These are phyloP conservation scores for Abrostola tripartita DNA, from an alignment of 2,888 invertebrate genomes.

Conservation along the genomic window DNA sequence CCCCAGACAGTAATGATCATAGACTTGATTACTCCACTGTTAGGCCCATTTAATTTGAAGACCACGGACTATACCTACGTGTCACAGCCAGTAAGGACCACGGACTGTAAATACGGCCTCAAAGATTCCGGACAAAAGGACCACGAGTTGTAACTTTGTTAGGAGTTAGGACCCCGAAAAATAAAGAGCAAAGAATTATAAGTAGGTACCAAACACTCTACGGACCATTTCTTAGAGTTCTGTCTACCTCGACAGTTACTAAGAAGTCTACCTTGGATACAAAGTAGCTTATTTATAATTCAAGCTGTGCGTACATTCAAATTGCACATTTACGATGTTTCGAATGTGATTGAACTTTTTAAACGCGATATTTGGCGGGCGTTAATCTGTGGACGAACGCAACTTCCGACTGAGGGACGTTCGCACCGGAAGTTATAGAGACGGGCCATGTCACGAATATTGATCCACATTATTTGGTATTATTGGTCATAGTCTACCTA, in stretches of 20 bases:
- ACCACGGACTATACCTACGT: no score
- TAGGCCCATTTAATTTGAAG: no score
- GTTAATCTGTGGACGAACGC: conserved; percentile 60
- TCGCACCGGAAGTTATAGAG: conserved; percentile 62
- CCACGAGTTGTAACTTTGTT: neutral
- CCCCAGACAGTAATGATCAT: no score
- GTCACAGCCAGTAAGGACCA: no score
- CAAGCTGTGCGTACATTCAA: conserved; percentile 33
- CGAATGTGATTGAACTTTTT: conserved; percentile 61
- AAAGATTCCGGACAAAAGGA: no score
- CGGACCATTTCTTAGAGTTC: conserved; percentile 11
- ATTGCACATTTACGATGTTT: conserved; percentile 47
- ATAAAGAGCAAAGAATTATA: no score
- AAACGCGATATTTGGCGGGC: conserved; percentile 59
- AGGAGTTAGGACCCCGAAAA: neutral
- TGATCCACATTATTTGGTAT: conserved; percentile 44
- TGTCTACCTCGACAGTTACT: conserved; percentile 22
- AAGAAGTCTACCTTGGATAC: conserved; percentile 25
- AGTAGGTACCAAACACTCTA: neutral
- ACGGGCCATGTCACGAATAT: conserved; percentile 52
- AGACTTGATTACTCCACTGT: no score
- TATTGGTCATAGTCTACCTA: neutral
- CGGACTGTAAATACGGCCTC: no score
- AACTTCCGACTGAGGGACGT: conserved; percentile 62
- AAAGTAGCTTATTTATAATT: conserved; percentile 33